Conservation (phyloP, 2,113 vertebrate genomes). For the Rana temporaria region DNA sequence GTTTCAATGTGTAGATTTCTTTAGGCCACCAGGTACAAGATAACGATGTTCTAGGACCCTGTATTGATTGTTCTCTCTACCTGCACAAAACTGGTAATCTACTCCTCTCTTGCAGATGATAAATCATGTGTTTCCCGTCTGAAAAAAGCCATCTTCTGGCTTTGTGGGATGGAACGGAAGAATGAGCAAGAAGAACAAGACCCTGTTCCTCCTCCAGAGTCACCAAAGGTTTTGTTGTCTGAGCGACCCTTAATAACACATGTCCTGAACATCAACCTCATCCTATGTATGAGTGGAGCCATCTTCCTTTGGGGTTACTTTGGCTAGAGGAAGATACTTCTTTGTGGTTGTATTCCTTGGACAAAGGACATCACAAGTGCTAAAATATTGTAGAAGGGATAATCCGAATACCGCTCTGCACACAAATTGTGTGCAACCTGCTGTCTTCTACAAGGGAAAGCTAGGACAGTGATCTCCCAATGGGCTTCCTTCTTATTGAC, state of each 20-base stretch:
- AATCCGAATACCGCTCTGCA: background rate
- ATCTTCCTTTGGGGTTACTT: conserved; percentile 91
- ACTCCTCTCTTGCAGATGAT: conserved; percentile 55
- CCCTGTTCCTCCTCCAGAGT: background rate
- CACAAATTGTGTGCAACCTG: background rate
- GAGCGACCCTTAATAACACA: conserved; percentile 74
- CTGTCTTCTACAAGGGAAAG: background rate
- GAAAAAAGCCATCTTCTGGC: conserved; percentile 78
- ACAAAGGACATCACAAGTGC: background rate
- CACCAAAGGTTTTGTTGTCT: conserved; percentile 63
- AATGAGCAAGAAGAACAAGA: fast-evolving
- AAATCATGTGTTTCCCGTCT: conserved; percentile 66
- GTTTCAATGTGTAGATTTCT: too few species aligned
- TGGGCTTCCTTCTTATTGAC: background rate
- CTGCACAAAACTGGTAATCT: background rate
- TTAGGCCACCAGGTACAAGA: too few species aligned
- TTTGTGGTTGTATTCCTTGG: too few species aligned
- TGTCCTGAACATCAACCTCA: conserved; percentile 81
- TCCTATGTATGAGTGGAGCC: conserved; percentile 77
- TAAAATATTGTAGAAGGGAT: background rate
- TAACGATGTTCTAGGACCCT: too few species aligned
- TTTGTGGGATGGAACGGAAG: conserved; percentile 86
- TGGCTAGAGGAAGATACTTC: conserved; percentile 66
- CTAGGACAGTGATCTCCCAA: background rate
- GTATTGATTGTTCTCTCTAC: too few species aligned